These are phyloP conservation scores for Euplexia lucipara DNA, from an alignment of 2,888 invertebrate genomes.

Conservation along the genomic window DNA sequence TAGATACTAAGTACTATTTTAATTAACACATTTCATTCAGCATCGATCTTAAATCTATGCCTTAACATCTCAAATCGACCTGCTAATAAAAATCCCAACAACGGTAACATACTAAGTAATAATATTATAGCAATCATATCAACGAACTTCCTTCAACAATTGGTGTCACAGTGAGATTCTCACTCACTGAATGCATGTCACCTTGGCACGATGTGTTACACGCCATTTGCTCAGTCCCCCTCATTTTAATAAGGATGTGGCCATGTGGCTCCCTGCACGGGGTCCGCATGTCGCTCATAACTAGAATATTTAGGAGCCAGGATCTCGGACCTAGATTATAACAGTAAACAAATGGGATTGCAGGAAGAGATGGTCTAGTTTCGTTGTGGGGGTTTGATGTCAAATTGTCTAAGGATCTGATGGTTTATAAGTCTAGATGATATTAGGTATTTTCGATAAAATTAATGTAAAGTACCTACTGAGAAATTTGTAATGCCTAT, in stretches of 20 bases:
- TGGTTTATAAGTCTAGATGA: background rate
- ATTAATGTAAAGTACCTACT: background rate
- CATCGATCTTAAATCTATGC: background rate
- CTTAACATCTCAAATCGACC: too few relatives aligned
- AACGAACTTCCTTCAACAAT: constrained; percentile 35
- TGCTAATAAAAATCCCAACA: too few relatives aligned
- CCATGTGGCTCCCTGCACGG: constrained; percentile 74
- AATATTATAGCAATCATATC: constrained; percentile 1
- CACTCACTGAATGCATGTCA: constrained; percentile 68
- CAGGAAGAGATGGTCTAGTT: constrained; percentile 31
- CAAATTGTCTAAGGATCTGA: background rate
- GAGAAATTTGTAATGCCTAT: background rate
- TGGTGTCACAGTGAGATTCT: constrained; percentile 47
- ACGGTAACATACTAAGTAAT: background rate
- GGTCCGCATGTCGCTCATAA: constrained; percentile 74
- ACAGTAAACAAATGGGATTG: constrained; percentile 49
- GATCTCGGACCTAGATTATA: constrained; percentile 63
- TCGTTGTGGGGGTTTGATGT: background rate
- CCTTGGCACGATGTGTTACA: constrained; percentile 81
- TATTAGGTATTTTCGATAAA: too few relatives aligned
- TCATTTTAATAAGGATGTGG: constrained; percentile 79
- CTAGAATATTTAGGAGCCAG: constrained; percentile 64
- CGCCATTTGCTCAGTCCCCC: constrained; percentile 81
- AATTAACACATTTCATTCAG: too few relatives aligned
- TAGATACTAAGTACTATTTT: too few relatives aligned